These are phyloP conservation scores for Cercopithecus hamlyni DNA, from an alignment of 2,797 vertebrate genomes.

Conservation along the genomic window DNA sequence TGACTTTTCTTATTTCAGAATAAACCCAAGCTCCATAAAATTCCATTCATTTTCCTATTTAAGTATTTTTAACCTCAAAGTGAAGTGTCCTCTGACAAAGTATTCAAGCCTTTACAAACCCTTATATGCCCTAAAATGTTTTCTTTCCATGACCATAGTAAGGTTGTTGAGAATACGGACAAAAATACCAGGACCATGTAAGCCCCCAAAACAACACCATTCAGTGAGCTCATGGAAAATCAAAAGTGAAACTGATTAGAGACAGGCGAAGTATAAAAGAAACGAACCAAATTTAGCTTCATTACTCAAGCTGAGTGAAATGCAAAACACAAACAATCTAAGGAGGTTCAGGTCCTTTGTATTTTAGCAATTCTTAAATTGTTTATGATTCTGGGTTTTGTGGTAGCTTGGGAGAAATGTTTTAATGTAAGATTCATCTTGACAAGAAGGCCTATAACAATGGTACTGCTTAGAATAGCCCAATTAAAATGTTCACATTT, in stretches of 20 bases:
- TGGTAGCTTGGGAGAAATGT: constrained; percentile 44
- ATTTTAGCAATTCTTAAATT: constrained; percentile 60
- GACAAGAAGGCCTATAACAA: constrained; percentile 39
- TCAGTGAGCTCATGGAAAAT: constrained; percentile 51
- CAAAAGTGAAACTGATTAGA: constrained; percentile 63
- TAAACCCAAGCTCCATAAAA: constrained; percentile 5
- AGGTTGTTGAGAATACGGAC: neutral
- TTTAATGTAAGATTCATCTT: constrained; percentile 56
- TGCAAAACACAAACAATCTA: constrained; percentile 54
- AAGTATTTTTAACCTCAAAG: constrained; percentile 12
- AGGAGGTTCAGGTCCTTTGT: neutral
- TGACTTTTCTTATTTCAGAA: constrained; percentile 56
- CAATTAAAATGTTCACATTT: constrained; percentile 63
- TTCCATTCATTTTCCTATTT: constrained; percentile 13
- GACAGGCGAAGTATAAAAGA: constrained; percentile 55
- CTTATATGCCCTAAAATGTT: neutral
- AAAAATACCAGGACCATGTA: neutral
- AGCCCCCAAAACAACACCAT: neutral
- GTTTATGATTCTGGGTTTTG: constrained; percentile 61
- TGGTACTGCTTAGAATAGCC: constrained; percentile 49
- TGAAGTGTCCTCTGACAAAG: constrained; percentile 5
- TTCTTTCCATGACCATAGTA: constrained; percentile 44
- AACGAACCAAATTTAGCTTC: constrained; percentile 9
- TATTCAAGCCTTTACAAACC: neutral
- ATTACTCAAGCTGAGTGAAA: constrained; percentile 51